Evolutionary conservation across 2,113 vertebrate genomes (phyloP), one percentile per base, ranked within the genome.

Genomic region (Cyprinodon tularosa): DNA sequence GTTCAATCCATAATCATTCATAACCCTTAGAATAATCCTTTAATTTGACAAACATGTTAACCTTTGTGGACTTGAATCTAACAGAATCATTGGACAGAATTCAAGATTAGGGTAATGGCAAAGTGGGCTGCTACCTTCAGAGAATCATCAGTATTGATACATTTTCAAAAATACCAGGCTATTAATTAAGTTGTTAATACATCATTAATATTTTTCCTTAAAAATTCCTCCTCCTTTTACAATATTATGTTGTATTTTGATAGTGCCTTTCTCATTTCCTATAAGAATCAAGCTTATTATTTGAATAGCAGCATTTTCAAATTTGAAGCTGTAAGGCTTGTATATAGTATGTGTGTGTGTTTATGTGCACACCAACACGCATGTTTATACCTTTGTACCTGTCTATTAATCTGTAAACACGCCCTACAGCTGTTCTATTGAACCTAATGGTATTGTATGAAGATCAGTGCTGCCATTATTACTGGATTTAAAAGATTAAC

Each of bases 401-500:
- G 68, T 64, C 29, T 20, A 15, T 65, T 80, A 74, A 84, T 76
- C 72, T 39, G 29, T 40, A 66, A 74, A 61, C 72, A 77, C 69
- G 50, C 42, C 9, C 60, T 44, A 77, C 83, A 84, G 86, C 87
- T 89, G 86, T 71, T 84, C 68, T 68, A 77, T 71, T 89, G 83
- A 89, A 86, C 65, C 72, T 12, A 3, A 42, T 71, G 3, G 61
- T 22, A 50, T 71, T 47, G 17, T 80, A 80, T 79, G 62, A 84
- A 85, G 84, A 88, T 82, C 79, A 61, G 72, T 44, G 64, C 76
- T 53, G 70, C 68, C 53, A 71, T 84, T 83, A 89, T 90, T 89
- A 88, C 80, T 68, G 89, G 84, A 88, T 92, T 90, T 66, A 82
- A 65, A 66, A 76, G 90, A 89, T 87, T 89, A 88, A 76, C 64